Evolutionary conservation across 1,140 invertebrate species (phyloP), one percentile per base, ranked within the genome.

Genomic region (Philopotamus ludificatus): DNA sequence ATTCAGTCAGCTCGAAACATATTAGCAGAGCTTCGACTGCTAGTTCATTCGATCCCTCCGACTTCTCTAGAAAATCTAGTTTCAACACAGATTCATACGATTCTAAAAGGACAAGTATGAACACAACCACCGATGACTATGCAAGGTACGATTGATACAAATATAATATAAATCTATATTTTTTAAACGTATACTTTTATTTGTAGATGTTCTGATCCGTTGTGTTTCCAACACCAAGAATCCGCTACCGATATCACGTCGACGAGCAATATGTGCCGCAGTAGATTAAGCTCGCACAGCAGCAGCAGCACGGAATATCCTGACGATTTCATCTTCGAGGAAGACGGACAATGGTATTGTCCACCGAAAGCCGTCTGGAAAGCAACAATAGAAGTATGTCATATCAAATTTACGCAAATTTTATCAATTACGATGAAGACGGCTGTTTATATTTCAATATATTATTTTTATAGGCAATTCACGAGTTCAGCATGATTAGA

Each of bases 401-500:
- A n/a, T n/a, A n/a, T n/a, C n/a, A n/a, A n/a, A n/a, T n/a, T n/a
- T n/a, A n/a, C n/a, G n/a, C n/a, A n/a, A n/a, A n/a, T n/a, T n/a
- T n/a, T n/a, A n/a, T n/a, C n/a, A n/a, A n/a, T n/a, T n/a, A n/a
- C n/a, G n/a, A n/a, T n/a, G n/a, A n/a, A n/a, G n/a, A n/a, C n/a
- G n/a, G n/a, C n/a, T n/a, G n/a, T n/a, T 34, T 7, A 34, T 34
- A 34, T 34, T 34, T 34, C 28, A 34, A 7, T 62, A 53, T 58
- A 66, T 47, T 23, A 18, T 22, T 66, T 15, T 61, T 77, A 3
- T 74, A 90, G 85, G 92, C 91, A 0, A 81, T 95, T 15, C 85
- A 89, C 62, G 89, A 93, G 71, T 93, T 89, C 75, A 84, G 87
- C 16, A 96, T 96, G 93, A 87, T 97, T 15, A 81, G 85, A 63